Evolutionary conservation across 2,888 invertebrate genomes (phyloP).

Genomic region (Glyphotaelius pellucidus): DNA sequence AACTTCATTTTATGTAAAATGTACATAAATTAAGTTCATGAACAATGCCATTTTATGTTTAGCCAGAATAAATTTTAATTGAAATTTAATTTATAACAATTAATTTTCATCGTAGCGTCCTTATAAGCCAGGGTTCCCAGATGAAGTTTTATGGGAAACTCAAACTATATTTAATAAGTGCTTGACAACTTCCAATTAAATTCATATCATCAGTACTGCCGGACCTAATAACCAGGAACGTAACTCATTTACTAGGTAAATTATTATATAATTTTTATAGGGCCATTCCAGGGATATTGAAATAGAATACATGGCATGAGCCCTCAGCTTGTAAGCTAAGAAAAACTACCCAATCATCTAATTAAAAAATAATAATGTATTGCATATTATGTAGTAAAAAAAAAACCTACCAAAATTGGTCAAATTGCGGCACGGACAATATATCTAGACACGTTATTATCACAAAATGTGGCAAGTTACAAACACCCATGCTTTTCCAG

Average conservation of each 20-base stretch:
- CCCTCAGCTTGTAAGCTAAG: neutral
- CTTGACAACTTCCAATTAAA: neutral
- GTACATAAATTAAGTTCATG: neutral
- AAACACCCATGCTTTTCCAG: no score
- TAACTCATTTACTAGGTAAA: neutral
- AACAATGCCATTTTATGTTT: neutral
- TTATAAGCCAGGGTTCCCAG: neutral
- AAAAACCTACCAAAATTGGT: neutral
- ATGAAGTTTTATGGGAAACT: neutral
- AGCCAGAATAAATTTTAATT: neutral
- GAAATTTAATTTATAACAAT: neutral
- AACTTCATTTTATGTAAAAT: neutral
- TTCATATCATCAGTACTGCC: neutral
- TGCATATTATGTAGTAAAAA: no score
- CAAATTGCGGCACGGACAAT: neutral
- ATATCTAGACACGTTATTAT: no score
- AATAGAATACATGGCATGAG: neutral
- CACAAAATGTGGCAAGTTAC: no score
- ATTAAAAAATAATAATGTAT: no score
- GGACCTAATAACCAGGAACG: neutral
- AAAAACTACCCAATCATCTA: neutral
- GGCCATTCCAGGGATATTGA: neutral
- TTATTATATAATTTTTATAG: neutral
- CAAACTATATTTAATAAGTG: neutral
- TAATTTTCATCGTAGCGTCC: neutral